phyloP scores from a whole-genome alignment of 1,140 invertebrate genomes.

The Mylabris phalerata region DNA sequence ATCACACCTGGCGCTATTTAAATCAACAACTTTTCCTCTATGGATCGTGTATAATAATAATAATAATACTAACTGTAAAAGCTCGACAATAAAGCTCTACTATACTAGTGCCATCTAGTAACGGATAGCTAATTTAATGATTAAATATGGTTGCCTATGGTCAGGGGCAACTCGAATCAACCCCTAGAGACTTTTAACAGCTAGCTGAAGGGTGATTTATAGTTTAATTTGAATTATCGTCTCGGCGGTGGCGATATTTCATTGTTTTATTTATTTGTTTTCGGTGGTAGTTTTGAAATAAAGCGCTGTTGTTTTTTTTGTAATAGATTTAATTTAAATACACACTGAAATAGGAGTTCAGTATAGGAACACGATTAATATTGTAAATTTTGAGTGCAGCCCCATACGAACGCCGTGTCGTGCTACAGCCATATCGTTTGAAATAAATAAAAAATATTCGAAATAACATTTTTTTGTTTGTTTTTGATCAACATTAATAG shows the following conservation, averaged over 20 bases:
- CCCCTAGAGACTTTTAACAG: no score
- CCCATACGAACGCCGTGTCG: constrained; percentile 33
- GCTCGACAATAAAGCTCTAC: background rate
- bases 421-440: constrained; percentile 36
- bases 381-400: constrained; percentile 29
- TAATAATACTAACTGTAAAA: no score
- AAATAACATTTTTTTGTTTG: constrained; percentile 32
- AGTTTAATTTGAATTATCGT: no score
- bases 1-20: background rate
- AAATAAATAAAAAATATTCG: constrained; percentile 40
- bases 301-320: constrained; percentile 12
- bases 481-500: constrained; percentile 29
- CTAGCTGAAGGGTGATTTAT: no score
- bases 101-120: background rate
- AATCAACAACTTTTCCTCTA: background rate
- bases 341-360: constrained; percentile 40
- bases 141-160: background rate
- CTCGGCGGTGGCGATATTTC: no score
- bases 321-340: constrained; percentile 41
- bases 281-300: no score
- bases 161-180: background rate
- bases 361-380: constrained; percentile 39
- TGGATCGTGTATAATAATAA: background rate
- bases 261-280: no score
- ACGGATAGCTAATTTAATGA: background rate